Evolutionary conservation across 2,113 vertebrate genomes (phyloP).

Genomic region (Aptenodytes forsteri): DNA sequence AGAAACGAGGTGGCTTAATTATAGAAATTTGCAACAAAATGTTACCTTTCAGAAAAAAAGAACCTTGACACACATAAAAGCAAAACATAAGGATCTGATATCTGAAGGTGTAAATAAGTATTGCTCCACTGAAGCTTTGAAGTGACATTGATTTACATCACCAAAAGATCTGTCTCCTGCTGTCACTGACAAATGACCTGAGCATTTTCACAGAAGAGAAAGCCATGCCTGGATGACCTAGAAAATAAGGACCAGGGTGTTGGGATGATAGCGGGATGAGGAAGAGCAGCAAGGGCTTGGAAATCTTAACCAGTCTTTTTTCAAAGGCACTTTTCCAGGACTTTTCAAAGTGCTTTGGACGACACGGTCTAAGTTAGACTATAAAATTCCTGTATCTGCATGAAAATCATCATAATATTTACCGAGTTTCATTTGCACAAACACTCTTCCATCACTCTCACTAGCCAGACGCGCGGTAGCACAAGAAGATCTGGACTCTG

Average conservation of each 20-base stretch:
- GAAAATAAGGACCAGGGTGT: not conserved
- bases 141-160: constrained; percentile 65
- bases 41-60: not conserved
- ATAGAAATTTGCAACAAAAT: constrained; percentile 23
- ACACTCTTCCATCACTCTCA: not conserved
- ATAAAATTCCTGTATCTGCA: not conserved
- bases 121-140: constrained; percentile 29
- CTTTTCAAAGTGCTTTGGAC: not conserved
- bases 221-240: not conserved
- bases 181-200: constrained; percentile 51
- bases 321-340: not conserved
- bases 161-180: constrained; percentile 21
- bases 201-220: not conserved
- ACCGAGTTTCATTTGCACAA: not conserved
- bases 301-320: not conserved
- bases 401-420: not conserved
- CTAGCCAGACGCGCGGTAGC: fast-evolving
- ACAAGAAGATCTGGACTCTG: not conserved
- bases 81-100: not conserved
- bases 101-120: constrained; percentile 46
- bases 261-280: not conserved
- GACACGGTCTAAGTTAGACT: not conserved
- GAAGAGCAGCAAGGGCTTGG: not conserved
- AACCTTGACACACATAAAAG: constrained; percentile 1
- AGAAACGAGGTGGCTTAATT: constrained; percentile 12